These are phyloP conservation scores for Parnassius glacialis DNA, from an alignment of 2,888 invertebrate genomes.

Conservation along the genomic window DNA sequence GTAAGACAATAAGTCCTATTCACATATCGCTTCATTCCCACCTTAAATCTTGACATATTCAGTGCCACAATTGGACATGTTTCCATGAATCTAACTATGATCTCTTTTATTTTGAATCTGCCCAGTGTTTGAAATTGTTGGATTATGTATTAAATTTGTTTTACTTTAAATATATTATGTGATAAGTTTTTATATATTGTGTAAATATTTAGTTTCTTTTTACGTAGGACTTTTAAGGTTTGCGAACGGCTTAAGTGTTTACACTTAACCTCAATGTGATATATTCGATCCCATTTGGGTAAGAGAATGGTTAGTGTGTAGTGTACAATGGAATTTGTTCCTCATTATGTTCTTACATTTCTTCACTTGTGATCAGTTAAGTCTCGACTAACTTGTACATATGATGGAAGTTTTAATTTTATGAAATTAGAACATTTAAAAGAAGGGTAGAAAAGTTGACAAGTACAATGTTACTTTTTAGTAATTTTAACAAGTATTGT, in stretches of 20 bases:
- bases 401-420: constrained; percentile 46
- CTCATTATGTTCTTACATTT: constrained; percentile 66
- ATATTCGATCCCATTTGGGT: constrained; percentile 54
- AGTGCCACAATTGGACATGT: constrained; percentile 50
- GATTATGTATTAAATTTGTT: constrained; percentile 64
- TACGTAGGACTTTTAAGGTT: constrained; percentile 48
- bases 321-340: constrained; percentile 73
- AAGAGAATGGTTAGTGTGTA: constrained; percentile 65
- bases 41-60: constrained; percentile 51
- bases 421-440: constrained; percentile 68
- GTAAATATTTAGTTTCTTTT: constrained; percentile 68
- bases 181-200: constrained; percentile 70
- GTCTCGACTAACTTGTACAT: constrained; percentile 77
- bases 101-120: constrained; percentile 74
- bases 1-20: constrained; percentile 73
- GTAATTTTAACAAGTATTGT: constrained; percentile 71
- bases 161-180: constrained; percentile 60
- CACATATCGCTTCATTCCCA: constrained; percentile 71
- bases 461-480: constrained; percentile 79
- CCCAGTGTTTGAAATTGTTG: constrained; percentile 76
- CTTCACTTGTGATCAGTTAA: constrained; percentile 71
- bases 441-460: constrained; percentile 69
- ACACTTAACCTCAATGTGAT: constrained; percentile 67
- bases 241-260: constrained; percentile 55
- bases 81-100: constrained; percentile 77